Evolutionary conservation across 2,113 vertebrate species (phyloP).

Genomic region (Prunella himalayana): DNA sequence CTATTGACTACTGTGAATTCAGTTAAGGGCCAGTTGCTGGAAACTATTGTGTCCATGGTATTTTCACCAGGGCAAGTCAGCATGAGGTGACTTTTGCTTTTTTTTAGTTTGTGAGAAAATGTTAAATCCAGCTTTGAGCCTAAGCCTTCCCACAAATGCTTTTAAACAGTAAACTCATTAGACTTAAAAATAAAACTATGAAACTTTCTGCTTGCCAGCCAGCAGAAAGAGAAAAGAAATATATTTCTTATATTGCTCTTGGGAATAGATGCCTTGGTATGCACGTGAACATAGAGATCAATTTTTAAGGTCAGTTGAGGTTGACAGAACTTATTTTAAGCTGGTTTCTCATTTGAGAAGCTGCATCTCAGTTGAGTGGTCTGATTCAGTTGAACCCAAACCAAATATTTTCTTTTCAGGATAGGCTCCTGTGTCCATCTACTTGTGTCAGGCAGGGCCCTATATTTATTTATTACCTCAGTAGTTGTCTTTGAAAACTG

Average conservation of each 20-base stretch:
- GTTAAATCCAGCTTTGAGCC: neutral
- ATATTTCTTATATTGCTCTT: neutral
- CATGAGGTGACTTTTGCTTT: neutral
- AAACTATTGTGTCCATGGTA: neutral
- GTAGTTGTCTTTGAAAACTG: neutral
- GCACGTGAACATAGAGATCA: neutral
- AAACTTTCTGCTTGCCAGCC: neutral
- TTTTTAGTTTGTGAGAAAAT: neutral
- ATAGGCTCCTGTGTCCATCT: neutral
- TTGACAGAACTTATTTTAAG: neutral
- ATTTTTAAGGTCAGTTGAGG: neutral
- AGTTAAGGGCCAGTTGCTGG: neutral
- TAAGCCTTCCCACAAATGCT: neutral
- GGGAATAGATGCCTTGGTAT: neutral
- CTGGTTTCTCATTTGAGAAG: neutral
- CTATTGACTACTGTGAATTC: neutral
- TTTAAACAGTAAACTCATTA: neutral
- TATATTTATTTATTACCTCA: neutral
- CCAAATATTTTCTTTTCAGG: neutral
- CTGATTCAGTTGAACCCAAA: neutral
- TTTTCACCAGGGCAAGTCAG: neutral
- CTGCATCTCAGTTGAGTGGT: neutral
- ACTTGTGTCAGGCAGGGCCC: neutral
- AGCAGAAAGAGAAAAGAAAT: neutral
- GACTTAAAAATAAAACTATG: neutral